Conservation (phyloP, 37 sponge, comb jelly and placozoan genomes). For the Chondrilla cf. caribensis region DNA sequence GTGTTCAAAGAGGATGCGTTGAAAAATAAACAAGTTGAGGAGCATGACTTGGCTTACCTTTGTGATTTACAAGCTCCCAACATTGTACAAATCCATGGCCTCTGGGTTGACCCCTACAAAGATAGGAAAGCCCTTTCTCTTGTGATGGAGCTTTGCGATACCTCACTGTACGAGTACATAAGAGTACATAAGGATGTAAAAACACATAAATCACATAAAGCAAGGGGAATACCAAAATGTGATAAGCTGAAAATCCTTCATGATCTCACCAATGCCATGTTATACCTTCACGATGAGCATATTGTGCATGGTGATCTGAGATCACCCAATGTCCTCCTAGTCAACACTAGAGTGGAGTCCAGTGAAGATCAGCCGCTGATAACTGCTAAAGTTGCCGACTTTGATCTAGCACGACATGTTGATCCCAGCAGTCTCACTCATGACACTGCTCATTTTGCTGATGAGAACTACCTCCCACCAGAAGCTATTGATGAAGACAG, state of each 20-base stretch:
- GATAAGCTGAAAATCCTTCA: neutral
- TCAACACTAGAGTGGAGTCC: neutral
- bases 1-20: neutral
- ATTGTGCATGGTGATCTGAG: neutral
- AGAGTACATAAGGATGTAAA: too few relatives aligned
- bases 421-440: neutral
- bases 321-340: neutral
- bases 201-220: neutral
- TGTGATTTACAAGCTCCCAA: neutral
- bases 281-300: neutral
- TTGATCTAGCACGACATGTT: neutral
- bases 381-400: neutral
- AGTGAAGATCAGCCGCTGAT: too few relatives aligned
- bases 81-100: neutral
- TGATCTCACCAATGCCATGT: neutral
- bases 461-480: neutral
- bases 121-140: neutral
- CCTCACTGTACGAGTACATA: neutral
- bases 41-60: neutral
- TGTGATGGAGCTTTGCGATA: slow-evolving; percentile 19
- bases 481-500: neutral
- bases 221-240: neutral
- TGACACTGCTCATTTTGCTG: neutral
- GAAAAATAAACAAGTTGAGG: neutral
- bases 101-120: neutral